phyloP scores from a whole-genome alignment of 2,797 vertebrate genomes.

The Enteromius afrohamiltoni region DNA sequence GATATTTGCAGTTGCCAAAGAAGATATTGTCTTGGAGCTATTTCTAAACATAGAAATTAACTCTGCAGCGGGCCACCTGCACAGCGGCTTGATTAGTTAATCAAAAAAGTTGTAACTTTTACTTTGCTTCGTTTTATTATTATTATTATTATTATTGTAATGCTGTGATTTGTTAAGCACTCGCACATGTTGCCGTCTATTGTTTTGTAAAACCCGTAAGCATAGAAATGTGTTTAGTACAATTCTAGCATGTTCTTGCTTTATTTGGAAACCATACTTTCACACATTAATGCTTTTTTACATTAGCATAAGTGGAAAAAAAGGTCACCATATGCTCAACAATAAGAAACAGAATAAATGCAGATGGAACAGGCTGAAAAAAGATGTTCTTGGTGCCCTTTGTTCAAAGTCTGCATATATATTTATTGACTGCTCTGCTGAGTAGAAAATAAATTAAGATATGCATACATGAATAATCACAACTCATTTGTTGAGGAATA shows the following conservation, averaged over 20 bases:
- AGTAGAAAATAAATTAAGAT: conserved; percentile 65
- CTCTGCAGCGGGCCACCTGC: conserved; percentile 39
- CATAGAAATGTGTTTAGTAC: background rate
- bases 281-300: background rate
- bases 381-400: conserved; percentile 21
- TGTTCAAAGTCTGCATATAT: conserved; percentile 32
- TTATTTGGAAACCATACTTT: conserved; percentile 17
- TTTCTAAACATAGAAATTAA: conserved; percentile 61
- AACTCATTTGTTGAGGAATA: conserved; percentile 55
- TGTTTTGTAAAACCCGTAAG: background rate
- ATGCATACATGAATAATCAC: conserved; percentile 66
- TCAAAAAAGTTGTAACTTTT: background rate
- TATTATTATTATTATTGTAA: conserved; percentile 12
- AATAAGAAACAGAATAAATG: background rate
- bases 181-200: background rate
- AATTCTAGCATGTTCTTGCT: background rate
- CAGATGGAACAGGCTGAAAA: conserved; percentile 6
- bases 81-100: conserved; percentile 19
- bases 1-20: conserved; percentile 50
- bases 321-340: conserved; percentile 36
- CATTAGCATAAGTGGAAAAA: conserved; percentile 16
- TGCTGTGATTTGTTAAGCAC: background rate
- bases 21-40: conserved; percentile 32
- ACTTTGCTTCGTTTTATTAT: background rate
- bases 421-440: conserved; percentile 57